Conservation (phyloP, 2,797 vertebrate genomes). For the Acipenser transmontanus region DNA sequence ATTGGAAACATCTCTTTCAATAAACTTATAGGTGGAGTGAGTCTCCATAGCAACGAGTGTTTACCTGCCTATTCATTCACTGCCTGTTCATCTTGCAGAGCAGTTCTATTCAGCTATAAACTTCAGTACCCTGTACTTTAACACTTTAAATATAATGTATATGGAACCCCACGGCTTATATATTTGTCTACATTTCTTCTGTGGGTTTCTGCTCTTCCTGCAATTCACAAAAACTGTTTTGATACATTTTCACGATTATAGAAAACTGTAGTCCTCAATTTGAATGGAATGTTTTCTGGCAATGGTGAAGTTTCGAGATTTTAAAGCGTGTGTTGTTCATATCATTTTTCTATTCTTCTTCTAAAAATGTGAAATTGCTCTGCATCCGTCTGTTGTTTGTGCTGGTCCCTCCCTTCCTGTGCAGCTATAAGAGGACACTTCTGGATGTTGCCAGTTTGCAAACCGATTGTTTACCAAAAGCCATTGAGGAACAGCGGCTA, state of each 20-base stretch:
- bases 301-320: constrained; percentile 26
- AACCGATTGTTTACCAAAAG: neutral
- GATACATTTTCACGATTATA: constrained; percentile 22
- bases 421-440: constrained; percentile 27
- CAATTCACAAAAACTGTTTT: constrained; percentile 15
- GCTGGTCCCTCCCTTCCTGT: constrained; percentile 37
- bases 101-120: no score
- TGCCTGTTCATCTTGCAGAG: no score
- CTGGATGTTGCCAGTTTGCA: constrained; percentile 25
- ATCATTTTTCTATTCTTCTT: constrained; percentile 17
- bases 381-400: constrained; percentile 34
- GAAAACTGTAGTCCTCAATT: constrained; percentile 17
- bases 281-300: constrained; percentile 35
- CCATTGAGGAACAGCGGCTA: constrained; percentile 14
- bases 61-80: no score
- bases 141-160: no score
- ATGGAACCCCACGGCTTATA: no score
- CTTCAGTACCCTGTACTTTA: no score
- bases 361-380: constrained; percentile 17
- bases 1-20: no score
- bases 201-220: neutral
- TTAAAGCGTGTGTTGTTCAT: constrained; percentile 33
- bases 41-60: no score
- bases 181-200: neutral
- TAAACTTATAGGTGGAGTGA: no score